These are phyloP conservation scores for Odocoileus hemionus DNA, from an alignment of 2,113 vertebrate genomes.

Conservation along the genomic window DNA sequence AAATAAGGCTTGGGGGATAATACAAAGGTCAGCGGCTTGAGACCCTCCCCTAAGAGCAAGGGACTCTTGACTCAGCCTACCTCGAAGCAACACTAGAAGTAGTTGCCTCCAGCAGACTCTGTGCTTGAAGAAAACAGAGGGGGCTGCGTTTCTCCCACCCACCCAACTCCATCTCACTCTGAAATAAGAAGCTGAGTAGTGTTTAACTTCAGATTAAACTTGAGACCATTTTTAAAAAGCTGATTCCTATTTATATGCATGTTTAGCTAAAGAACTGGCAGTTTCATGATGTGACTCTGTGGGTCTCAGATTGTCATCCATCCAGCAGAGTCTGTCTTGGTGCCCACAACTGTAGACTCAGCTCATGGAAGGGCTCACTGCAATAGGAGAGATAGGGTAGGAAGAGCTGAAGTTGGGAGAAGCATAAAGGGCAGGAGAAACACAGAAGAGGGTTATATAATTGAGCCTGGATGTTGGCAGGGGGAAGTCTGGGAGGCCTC, in stretches of 20 bases:
- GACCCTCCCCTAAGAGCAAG: not conserved
- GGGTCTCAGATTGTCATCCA: not conserved
- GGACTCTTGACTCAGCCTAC: not conserved
- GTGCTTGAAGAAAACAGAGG: not conserved
- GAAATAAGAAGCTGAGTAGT: not conserved
- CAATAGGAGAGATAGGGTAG: not conserved
- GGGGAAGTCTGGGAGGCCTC: not conserved
- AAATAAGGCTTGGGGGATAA: not conserved
- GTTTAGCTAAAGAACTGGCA: not conserved
- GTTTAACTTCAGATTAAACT: not conserved
- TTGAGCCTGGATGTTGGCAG: not conserved
- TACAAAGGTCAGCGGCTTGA: not conserved
- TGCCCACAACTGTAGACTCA: not conserved
- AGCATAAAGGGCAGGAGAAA: not conserved
- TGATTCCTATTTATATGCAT: not conserved
- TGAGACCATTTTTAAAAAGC: not conserved
- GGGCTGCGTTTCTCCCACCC: fast-evolving
- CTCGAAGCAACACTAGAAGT: not conserved
- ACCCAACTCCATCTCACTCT: not conserved
- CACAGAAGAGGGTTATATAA: not conserved
- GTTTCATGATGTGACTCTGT: not conserved
- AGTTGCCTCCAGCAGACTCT: not conserved
- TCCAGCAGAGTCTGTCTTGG: not conserved
- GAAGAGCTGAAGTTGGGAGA: not conserved
- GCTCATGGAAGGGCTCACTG: not conserved